phyloP scores from a whole-genome alignment of 2,888 invertebrate genomes.

The Clitarchus hookeri region DNA sequence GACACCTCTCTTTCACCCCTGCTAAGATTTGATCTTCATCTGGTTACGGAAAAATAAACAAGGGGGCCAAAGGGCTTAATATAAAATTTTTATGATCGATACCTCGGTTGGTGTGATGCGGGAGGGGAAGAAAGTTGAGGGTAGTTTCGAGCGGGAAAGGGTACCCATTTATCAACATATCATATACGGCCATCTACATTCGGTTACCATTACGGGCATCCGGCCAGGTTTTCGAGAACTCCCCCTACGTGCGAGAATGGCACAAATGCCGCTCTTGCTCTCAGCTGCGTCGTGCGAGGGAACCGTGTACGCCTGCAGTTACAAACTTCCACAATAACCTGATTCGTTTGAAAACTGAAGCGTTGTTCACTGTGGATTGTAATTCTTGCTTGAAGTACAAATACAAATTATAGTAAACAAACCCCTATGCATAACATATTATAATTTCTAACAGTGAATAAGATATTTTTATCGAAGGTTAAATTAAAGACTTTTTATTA shows the following conservation, averaged over 20 bases:
- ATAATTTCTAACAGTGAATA: too few species aligned
- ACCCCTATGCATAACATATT: too few species aligned
- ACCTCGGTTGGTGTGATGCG: too few species aligned
- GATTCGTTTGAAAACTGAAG: too few species aligned
- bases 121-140: neutral
- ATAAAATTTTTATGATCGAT: neutral
- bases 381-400: too few species aligned
- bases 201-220: constrained; percentile 25
- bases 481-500: too few species aligned
- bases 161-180: constrained; percentile 24
- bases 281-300: too few species aligned
- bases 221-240: constrained; percentile 3
- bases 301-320: too few species aligned
- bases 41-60: constrained; percentile 5
- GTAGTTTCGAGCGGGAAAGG: neutral
- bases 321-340: too few species aligned
- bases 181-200: constrained; percentile 24
- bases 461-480: too few species aligned
- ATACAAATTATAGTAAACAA: too few species aligned
- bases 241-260: neutral
- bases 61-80: neutral
- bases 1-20: neutral
- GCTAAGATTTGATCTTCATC: constrained; percentile 18
- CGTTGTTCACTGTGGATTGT: too few species aligned
- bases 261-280: neutral